phyloP scores from a whole-genome alignment of 2,797 vertebrate genomes.

The Xenentodon cancila region DNA sequence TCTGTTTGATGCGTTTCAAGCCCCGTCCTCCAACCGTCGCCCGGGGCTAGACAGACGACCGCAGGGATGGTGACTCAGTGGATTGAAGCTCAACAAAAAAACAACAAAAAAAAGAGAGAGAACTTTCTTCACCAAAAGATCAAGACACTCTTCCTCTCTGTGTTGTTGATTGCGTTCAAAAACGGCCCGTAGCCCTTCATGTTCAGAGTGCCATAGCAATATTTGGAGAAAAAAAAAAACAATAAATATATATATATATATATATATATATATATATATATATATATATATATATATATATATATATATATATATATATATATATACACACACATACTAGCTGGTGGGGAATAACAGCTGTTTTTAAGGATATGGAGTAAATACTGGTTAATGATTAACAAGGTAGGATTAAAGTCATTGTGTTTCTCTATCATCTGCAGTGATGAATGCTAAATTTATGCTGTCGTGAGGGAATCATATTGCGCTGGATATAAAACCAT shows the following conservation, averaged over 20 bases:
- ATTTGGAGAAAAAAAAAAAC: background rate
- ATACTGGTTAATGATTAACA: slow-evolving; percentile 14
- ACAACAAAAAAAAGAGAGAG: slow-evolving; percentile 13
- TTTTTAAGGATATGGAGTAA: background rate
- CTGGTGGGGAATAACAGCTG: background rate
- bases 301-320: too few relatives aligned
- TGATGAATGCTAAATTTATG: background rate
- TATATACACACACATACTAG: background rate
- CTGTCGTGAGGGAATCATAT: background rate
- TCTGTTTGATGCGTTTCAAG: slow-evolving; percentile 59
- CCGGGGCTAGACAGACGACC: slow-evolving; percentile 50
- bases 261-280: too few relatives aligned
- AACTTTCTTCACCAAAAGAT: slow-evolving; percentile 62
- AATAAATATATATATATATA: too few relatives aligned
- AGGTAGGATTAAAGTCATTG: background rate
- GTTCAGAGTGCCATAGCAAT: slow-evolving; percentile 14
- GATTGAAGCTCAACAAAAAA: slow-evolving; percentile 48
- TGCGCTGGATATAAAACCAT: background rate
- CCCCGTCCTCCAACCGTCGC: slow-evolving; percentile 57
- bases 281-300: too few relatives aligned
- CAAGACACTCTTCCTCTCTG: slow-evolving; percentile 52
- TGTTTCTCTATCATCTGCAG: background rate
- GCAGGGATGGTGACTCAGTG: slow-evolving; percentile 51
- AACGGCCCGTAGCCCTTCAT: slow-evolving; percentile 15
- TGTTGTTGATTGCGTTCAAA: slow-evolving; percentile 44